Base-by-base conservation (phyloP, 1,140 invertebrate genomes). In the Colletes gigas region DNA sequence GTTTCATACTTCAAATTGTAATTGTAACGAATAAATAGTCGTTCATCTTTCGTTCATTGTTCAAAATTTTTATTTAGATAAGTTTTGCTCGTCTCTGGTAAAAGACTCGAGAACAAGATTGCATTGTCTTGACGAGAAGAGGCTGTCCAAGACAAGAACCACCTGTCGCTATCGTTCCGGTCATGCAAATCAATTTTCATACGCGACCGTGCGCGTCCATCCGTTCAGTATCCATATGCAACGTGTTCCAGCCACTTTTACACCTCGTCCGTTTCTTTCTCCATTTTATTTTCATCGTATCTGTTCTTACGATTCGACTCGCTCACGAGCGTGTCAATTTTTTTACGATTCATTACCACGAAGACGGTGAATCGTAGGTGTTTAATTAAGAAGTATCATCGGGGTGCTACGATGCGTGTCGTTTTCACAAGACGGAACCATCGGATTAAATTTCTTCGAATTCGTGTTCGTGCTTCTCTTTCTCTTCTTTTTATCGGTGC, bases 121-220 rank as follows among this genome's bases (percentile, higher is more conserved):
- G 44, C 44, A 44, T 44, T 44, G 44, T 44, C 44, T 44, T 44
- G 62, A 65, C 15, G 39, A 65, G 15, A 65, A 12, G 21, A 52
- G 21, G 9, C 21, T 52, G 50, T 55, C 59, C 62, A 21, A n/a
- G 52, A 75, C 47, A 75, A 66, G 47, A 30, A 17, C 62, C 73
- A 75, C 62, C 73, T 75, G 62, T 75, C 62, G 50, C 62, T 50
- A 75, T 44, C 73, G 50, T 44, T 44, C 60, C 14, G 21, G 17
- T 19, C 62, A 21, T 66, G 52, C 62, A 57, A 76, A 76, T 67
- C 52, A 76, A 67, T 67, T 74, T 76, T 76, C 73, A 76, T 76
- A 76, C 19, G n/a, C 60, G 47, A 55, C 10, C 71, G 60, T 8
- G 15, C n/a, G 6, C n/a, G 30, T 17, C 50, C 14, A 14, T n/a